These are phyloP conservation scores for Ophthalmolycus amberensis DNA, from an alignment of 2,113 vertebrate species.

Conservation along the genomic window DNA sequence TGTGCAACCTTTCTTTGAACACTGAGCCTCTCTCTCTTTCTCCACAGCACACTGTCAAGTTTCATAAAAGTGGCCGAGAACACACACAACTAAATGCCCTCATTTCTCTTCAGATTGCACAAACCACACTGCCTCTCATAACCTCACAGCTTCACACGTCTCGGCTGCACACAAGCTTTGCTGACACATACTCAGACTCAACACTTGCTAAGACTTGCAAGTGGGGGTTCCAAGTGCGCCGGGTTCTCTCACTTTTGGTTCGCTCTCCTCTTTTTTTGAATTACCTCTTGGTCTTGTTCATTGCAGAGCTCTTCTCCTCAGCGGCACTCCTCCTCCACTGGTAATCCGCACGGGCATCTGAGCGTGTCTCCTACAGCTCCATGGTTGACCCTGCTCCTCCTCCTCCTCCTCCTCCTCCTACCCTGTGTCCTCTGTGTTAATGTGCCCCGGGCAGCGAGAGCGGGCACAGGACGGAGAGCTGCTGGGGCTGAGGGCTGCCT, in stretches of 20 bases:
- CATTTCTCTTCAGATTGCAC: slow-evolving; percentile 48
- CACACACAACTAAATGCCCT: slow-evolving; percentile 27
- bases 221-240: slow-evolving; percentile 20
- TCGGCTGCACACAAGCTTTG: slow-evolving; percentile 46
- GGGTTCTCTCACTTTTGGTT: slow-evolving; percentile 28
- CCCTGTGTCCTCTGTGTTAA: slow-evolving; percentile 56
- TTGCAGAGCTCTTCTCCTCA: slow-evolving; percentile 76
- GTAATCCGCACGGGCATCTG: slow-evolving; percentile 73
- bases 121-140: slow-evolving; percentile 65
- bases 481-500: slow-evolving; percentile 52
- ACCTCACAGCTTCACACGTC: slow-evolving; percentile 71
- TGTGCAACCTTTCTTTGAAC: slow-evolving; percentile 9
- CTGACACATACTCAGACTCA: slow-evolving; percentile 54
- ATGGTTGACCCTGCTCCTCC: slow-evolving; percentile 69
- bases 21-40: not conserved
- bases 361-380: slow-evolving; percentile 77
- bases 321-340: slow-evolving; percentile 69
- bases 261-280: slow-evolving; percentile 2
- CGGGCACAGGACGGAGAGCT: slow-evolving; percentile 53
- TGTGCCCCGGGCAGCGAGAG: slow-evolving; percentile 40
- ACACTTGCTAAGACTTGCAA: slow-evolving; percentile 39
- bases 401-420: slow-evolving; percentile 50
- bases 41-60: not conserved
- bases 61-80: slow-evolving; percentile 15
- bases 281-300: slow-evolving; percentile 86